A percentile compares a stretch with the other conserved stretches of the same genome.
Conservation (phyloP, 1,140 invertebrate species). For the Mamestra configurata region DNA sequence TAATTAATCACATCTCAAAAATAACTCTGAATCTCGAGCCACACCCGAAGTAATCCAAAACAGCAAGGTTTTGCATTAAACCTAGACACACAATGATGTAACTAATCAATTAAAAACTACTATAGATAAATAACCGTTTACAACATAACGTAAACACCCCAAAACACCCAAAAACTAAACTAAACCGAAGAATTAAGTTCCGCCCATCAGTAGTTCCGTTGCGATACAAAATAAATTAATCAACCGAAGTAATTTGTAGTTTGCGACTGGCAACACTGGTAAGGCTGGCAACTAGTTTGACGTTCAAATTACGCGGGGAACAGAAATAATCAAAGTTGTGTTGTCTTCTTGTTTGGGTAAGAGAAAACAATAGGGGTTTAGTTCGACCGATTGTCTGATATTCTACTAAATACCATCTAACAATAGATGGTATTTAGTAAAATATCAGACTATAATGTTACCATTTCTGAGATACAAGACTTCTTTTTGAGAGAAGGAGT, state of each 20-base stretch:
- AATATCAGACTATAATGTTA: too few species aligned
- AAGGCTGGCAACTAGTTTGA: constrained; percentile 14
- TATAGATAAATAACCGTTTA: background rate
- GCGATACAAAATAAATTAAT: constrained; percentile 26
- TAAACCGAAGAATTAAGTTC: background rate
- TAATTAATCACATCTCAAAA: too few species aligned
- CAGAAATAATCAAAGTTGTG: constrained; percentile 39
- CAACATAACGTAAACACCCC: background rate
- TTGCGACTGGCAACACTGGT: background rate
- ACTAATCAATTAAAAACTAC: background rate
- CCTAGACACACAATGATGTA: too few species aligned
- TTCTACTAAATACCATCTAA: too few species aligned
- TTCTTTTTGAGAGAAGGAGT: too few species aligned
- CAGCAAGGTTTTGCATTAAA: too few species aligned
- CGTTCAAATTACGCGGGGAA: background rate
- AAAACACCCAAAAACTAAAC: background rate
- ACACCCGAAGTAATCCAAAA: too few species aligned
- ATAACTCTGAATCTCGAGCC: too few species aligned
- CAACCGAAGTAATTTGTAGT: constrained; percentile 20
- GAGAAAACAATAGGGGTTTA: background rate
- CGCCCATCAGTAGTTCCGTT: too few species aligned
- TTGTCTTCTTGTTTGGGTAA: background rate
- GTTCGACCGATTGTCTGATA: background rate
- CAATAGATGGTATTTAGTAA: too few species aligned
- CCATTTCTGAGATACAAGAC: too few species aligned